A percentile compares a stretch with the other conserved stretches of the same genome.
Conservation (phyloP, 2,797 vertebrate species). For the Eidolon dupreanum region DNA sequence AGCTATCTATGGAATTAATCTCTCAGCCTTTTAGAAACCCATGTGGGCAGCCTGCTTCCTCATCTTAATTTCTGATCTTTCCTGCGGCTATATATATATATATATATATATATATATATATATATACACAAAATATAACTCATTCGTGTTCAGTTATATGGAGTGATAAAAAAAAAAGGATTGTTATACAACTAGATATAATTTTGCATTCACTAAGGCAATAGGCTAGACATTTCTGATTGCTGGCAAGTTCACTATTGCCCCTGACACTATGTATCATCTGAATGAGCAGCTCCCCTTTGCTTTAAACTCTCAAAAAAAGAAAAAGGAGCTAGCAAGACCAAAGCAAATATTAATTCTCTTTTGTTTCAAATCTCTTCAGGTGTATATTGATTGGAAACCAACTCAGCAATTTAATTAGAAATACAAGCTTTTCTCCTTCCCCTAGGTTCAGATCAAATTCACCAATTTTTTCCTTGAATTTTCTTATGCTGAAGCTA, state of each 20-base stretch:
- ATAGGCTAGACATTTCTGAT: slow-evolving; percentile 18
- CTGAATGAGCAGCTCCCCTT: slow-evolving; percentile 34
- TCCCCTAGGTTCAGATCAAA: slow-evolving; percentile 67
- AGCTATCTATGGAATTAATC: slow-evolving; percentile 59
- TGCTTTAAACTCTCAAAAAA: slow-evolving; percentile 40
- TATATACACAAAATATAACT: slow-evolving; percentile 52
- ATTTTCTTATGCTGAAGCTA: slow-evolving; percentile 48
- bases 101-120: too few species aligned
- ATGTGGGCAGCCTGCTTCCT: not conserved
- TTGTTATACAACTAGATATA: not conserved
- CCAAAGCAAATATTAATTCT: slow-evolving; percentile 69
- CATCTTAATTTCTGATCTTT: slow-evolving; percentile 61
- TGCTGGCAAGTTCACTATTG: slow-evolving; percentile 41
- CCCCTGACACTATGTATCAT: not conserved
- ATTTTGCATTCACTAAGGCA: slow-evolving; percentile 35
- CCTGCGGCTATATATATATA: not conserved
- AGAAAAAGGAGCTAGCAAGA: slow-evolving; percentile 33
- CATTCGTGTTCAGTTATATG: not conserved
- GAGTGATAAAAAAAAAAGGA: slow-evolving; percentile 2
- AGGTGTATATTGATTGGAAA: slow-evolving; percentile 67
- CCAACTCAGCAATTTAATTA: slow-evolving; percentile 72
- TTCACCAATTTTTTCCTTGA: slow-evolving; percentile 3
- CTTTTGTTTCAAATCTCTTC: slow-evolving; percentile 61
- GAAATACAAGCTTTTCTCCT: slow-evolving; percentile 55
- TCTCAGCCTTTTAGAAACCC: slow-evolving; percentile 24